A percentile compares a stretch with the other conserved stretches of the same genome.
phyloP scores from a whole-genome alignment of 2,888 invertebrate species.

The Blomia tropicalis region DNA sequence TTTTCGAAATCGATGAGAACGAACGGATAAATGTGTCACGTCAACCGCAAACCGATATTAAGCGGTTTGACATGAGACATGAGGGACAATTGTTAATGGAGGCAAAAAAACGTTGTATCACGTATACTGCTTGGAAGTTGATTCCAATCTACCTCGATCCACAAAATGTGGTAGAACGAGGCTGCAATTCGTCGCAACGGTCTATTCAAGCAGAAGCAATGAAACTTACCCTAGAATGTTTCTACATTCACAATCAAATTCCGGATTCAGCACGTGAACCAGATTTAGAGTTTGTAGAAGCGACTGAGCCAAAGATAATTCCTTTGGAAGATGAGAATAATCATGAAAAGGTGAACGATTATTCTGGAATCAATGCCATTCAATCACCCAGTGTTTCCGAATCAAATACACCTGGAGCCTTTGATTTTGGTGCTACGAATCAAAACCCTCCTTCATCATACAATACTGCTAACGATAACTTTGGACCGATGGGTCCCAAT shows the following conservation, averaged over 20 bases:
- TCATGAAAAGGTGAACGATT: background rate
- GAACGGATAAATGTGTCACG: constrained; percentile 47
- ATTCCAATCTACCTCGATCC: constrained; percentile 16
- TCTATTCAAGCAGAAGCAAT: constrained; percentile 13
- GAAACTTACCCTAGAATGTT: constrained; percentile 6
- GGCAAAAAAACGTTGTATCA: background rate
- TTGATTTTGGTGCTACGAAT: background rate
- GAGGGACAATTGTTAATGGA: constrained; percentile 16
- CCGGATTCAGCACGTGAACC: constrained; percentile 70
- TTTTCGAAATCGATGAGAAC: constrained; percentile 85
- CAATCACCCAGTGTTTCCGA: background rate
- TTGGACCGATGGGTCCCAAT: background rate
- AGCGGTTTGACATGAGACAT: constrained; percentile 19
- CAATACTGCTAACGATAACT: background rate
- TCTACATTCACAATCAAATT: constrained; percentile 6
- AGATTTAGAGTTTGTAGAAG: constrained; percentile 55
- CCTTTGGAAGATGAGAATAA: constrained; percentile 61
- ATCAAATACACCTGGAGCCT: background rate
- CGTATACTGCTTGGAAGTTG: constrained; percentile 17
- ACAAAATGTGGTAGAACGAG: background rate
- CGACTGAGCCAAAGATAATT: constrained; percentile 50
- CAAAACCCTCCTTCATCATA: background rate
- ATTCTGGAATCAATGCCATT: background rate
- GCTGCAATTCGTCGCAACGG: constrained; percentile 20
- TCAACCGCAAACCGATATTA: background rate